Percentiles rank a stretch among this genome's conserved stretches.
These are phyloP conservation scores for Ptyas mucosa DNA, from an alignment of 2,113 vertebrate genomes.

Conservation along the genomic window DNA sequence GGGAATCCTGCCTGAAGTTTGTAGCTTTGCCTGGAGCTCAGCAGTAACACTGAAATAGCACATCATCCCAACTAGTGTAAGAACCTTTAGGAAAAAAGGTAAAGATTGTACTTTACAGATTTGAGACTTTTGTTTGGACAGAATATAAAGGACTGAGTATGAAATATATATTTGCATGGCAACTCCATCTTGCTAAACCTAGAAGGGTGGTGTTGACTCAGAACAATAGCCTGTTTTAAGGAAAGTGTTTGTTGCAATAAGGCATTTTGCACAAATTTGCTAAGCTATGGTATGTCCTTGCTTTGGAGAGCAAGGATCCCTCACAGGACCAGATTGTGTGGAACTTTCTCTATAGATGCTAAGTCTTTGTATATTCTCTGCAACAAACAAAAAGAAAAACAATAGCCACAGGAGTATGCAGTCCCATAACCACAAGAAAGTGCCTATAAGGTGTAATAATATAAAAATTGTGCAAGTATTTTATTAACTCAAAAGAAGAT, in stretches of 20 bases:
- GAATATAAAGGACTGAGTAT: neutral
- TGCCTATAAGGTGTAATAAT: neutral
- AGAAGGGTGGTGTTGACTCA: neutral
- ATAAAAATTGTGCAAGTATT: neutral
- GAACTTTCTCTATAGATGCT: neutral
- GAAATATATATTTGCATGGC: neutral
- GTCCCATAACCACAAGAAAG: neutral
- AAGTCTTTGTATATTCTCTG: neutral
- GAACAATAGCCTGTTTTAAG: neutral
- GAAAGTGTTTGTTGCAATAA: neutral
- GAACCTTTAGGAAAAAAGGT: neutral
- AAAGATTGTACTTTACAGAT: neutral
- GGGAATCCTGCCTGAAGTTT: neutral
- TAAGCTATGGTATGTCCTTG: neutral
- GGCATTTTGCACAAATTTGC: neutral
- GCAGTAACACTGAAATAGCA: neutral
- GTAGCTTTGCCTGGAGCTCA: neutral
- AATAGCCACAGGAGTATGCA: neutral
- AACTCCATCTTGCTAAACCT: neutral
- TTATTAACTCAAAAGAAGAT: neutral
- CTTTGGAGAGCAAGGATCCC: neutral
- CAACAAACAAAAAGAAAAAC: neutral
- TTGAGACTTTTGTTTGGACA: neutral
- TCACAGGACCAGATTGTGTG: neutral
- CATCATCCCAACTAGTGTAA: neutral